Evolutionary conservation across 2,113 vertebrate genomes (phyloP).

Genomic region (Phalacrocorax aristotelis): DNA sequence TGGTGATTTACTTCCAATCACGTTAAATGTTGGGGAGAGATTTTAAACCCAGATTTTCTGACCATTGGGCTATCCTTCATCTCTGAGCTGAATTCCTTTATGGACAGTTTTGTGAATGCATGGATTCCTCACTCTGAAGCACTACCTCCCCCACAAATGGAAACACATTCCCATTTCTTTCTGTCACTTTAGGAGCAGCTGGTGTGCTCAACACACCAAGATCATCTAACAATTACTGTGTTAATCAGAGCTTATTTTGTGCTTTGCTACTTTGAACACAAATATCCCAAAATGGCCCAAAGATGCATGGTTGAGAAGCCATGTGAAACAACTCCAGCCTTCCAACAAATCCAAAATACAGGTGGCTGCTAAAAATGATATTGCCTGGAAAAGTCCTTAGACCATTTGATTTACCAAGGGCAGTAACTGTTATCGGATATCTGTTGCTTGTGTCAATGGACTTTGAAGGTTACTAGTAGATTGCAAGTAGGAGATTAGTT

Average conservation of each 20-base stretch:
- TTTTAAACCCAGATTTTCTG: background rate
- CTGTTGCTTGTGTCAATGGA: background rate
- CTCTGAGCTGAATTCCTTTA: background rate
- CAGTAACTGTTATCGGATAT: background rate
- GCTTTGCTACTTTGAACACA: background rate
- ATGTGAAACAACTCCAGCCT: background rate
- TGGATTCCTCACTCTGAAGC: background rate
- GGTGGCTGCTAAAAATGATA: background rate
- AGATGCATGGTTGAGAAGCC: background rate
- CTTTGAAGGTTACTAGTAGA: background rate
- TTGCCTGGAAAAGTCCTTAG: background rate
- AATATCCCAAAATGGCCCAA: background rate
- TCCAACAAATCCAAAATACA: background rate
- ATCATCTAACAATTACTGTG: background rate
- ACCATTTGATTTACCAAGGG: background rate
- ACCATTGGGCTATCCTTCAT: background rate
- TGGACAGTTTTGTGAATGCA: background rate
- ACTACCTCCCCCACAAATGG: background rate
- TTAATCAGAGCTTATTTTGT: conserved; percentile 43
- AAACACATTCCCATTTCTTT: background rate
- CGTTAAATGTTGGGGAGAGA: background rate
- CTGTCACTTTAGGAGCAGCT: background rate
- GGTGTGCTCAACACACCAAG: background rate
- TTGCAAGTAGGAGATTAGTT: background rate
- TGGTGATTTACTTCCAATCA: background rate